Base-by-base conservation (phyloP, 2,797 vertebrate species). In the Myoxocephalus aenaeus region DNA sequence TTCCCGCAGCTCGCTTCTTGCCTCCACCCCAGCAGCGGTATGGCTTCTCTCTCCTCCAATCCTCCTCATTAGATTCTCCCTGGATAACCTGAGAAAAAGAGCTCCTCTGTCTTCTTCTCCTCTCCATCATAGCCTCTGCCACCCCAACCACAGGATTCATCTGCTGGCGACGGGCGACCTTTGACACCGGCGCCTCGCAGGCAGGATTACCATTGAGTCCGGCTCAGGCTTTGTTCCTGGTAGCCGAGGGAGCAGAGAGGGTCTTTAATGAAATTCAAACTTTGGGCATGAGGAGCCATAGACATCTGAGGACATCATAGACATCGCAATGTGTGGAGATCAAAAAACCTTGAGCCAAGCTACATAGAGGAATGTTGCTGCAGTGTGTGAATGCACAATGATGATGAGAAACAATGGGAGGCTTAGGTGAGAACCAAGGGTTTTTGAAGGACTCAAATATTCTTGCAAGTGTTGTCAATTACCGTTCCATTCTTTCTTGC, bases 221-320 rank as follows among this genome's bases (percentile, higher is more conserved):
- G 58, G 84, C 89, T 92, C 86, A 64, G 51, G 89, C 92, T 95
- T 95, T 95, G 92, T 95, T 95, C 93, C 85, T 68, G 59, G 86
- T 79, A 90, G 89, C 88, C 53, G 80, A 85, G 89, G 90, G 91
- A 92, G 89, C 85, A 84, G 82, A 93, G 82, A 91, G 88, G 88
- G 85, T 85, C 92, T 93, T 91, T 94, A 93, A 93, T 94, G 93
- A 94, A 94, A 95, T 93, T 94, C 94, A 92, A 94, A 94, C 93
- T 93, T 91, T 93, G 87, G 91, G 87, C 84, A 89, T 88, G 86
- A 90, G 92, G 84, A 93, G 87, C 80, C 83, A 80, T 63, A 91
- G 88, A 94, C 90, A 92, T 91, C 91, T 92, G 84, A 92, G 81
- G 89, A 92, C 83, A 83, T n/a, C n/a, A n/a, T n/a, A n/a, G n/a